These are phyloP conservation scores for Petrophora chlorosata DNA, from an alignment of 2,888 invertebrate species.

Conservation along the genomic window DNA sequence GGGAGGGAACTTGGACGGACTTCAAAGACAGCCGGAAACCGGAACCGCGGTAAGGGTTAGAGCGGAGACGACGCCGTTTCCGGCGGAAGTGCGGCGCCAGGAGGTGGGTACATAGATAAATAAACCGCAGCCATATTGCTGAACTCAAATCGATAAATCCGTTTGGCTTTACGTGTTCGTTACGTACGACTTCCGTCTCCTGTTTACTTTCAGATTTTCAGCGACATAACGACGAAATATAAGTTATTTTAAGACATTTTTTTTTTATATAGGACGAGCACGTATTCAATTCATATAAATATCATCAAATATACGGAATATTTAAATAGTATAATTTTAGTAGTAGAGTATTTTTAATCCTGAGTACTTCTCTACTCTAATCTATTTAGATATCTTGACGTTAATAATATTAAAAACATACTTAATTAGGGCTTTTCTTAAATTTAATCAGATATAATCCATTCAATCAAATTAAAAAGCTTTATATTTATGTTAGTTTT, in stretches of 20 bases:
- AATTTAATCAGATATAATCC: no score
- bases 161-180: slow-evolving; percentile 76
- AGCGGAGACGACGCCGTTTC: slow-evolving; percentile 81
- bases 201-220: slow-evolving; percentile 62
- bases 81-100: slow-evolving; percentile 80
- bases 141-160: slow-evolving; percentile 77
- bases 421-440: no score
- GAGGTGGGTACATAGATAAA: slow-evolving; percentile 77
- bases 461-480: no score
- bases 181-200: slow-evolving; percentile 76
- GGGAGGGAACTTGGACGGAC: slow-evolving; percentile 65
- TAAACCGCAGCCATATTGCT: slow-evolving; percentile 78
- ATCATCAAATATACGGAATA: no score
- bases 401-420: no score
- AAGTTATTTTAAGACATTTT: background rate
- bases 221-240: slow-evolving; percentile 23
- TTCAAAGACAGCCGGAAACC: slow-evolving; percentile 79
- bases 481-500: no score
- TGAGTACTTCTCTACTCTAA: no score
- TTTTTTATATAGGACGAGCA: no score
- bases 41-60: slow-evolving; percentile 82
- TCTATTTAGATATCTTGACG: no score
- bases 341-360: no score
- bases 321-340: no score
- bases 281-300: no score